Base-by-base conservation (phyloP, 1,140 invertebrate genomes). In the Rhopalosiphum maidis region DNA sequence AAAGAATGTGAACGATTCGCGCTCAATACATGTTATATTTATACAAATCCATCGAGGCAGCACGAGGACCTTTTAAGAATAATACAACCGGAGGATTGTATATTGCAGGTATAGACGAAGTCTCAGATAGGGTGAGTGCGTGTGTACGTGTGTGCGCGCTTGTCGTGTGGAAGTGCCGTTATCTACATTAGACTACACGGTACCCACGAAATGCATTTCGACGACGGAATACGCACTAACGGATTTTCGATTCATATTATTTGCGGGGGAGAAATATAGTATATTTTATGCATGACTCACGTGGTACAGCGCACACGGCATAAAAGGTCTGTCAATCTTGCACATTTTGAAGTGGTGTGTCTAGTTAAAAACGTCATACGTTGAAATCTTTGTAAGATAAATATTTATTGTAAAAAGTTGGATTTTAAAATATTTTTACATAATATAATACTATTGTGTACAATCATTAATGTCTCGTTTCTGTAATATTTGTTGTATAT, bases 211-310 rank as follows among this genome's bases (percentile, higher is more conserved):
- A n/a, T 77, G 15, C 30, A 77, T 77, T 77, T 77, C 30, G 11
- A n/a, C 6, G 60, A 77, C 60, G 60, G n/a, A 15, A 77, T n/a
- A 77, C 30, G 60, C 30, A 77, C n/a, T 15, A 77, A 35, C 60
- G 60, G 30, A 77, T 77, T 77, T 77, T n/a, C 60, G 60, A 77
- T n/a, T 77, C n/a, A 77, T 77, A 77, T 77, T 77, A n/a, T 77
- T 77, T 77, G 15, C 25, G n/a, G 5, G 15, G 60, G 60, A n/a
- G 30, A n/a, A 77, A 21, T 77, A 77, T 77, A n/a, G 60, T 77
- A 77, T 77, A 77, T 35, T n/a, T 77, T 77, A 77, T 77, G 60
- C 60, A 77, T 35, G 30, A 21, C 60, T 77, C n/a, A 18, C 30
- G 30, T 77, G 30, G 60, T 77, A n/a, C 60, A 77, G 60, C 60